A percentile compares a stretch with the other conserved stretches of the same genome.
Conservation (phyloP, 2,113 vertebrate genomes). For the Quiscalus mexicanus region DNA sequence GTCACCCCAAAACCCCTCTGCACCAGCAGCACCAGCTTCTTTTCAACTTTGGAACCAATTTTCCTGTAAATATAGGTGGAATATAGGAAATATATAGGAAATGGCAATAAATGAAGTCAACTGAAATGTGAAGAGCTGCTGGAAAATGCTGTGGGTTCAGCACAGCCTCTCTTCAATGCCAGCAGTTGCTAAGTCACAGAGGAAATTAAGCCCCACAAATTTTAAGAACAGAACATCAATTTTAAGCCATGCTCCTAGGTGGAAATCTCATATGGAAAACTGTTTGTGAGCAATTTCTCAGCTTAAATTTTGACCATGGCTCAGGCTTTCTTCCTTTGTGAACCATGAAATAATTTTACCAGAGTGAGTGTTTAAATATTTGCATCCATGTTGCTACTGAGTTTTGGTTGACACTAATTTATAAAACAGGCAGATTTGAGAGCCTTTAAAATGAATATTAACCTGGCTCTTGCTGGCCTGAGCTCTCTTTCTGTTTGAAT, state of each 20-base stretch:
- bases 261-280: neutral
- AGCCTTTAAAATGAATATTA: neutral
- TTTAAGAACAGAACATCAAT: neutral
- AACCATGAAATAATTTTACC: neutral
- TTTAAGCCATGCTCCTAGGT: accelerated
- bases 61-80: too few relatives aligned
- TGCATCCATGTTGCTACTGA: neutral
- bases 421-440: neutral
- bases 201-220: neutral
- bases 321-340: neutral
- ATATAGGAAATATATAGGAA: neutral
- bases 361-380: neutral
- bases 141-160: neutral
- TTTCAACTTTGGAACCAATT: too few relatives aligned
- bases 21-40: neutral
- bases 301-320: neutral
- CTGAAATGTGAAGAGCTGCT: neutral
- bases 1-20: too few relatives aligned
- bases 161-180: neutral
- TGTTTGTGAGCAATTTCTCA: neutral
- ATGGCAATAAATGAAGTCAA: neutral
- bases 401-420: neutral
- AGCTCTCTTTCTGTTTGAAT: neutral
- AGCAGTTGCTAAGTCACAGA: neutral
- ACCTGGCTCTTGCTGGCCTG: neutral